Percentiles rank a stretch among this genome's conserved stretches.
These are phyloP conservation scores for Meleagris gallopavo DNA, from an alignment of 2,113 vertebrate species.

Conservation along the genomic window DNA sequence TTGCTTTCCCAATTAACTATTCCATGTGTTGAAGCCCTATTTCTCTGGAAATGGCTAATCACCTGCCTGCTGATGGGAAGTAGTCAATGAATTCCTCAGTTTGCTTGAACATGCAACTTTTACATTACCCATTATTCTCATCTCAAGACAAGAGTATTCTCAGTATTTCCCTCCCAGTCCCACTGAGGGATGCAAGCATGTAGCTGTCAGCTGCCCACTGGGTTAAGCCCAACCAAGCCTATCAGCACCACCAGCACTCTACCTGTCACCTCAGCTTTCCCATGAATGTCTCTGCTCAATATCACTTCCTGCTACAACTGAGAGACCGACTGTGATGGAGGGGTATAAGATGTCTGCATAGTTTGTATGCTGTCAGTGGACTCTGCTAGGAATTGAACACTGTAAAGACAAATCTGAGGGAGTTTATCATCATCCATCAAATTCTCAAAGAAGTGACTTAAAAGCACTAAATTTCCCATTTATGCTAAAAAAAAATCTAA, in stretches of 20 bases:
- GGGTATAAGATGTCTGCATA: not conserved
- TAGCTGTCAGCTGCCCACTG: not conserved
- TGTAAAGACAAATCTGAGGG: not conserved
- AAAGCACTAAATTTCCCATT: not conserved
- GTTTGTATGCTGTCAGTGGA: not conserved
- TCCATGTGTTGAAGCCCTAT: fast-evolving
- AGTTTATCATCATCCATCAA: not conserved
- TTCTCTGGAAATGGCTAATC: not conserved
- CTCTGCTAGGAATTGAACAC: not conserved
- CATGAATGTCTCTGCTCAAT: not conserved
- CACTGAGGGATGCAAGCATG: fast-evolving
- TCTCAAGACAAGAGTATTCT: not conserved
- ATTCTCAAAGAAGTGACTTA: not conserved
- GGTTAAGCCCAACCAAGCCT: not conserved
- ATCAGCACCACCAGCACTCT: not conserved
- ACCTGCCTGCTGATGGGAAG: not conserved
- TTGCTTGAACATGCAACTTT: not conserved
- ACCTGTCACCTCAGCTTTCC: not conserved
- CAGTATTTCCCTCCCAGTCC: not conserved
- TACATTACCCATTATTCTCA: not conserved
- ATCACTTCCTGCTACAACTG: not conserved
- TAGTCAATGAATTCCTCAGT: not conserved
- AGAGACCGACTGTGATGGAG: not conserved
- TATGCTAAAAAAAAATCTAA: not conserved
- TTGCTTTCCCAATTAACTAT: not conserved